Evolutionary conservation across 1,140 invertebrate species (phyloP).

Genomic region (Piezodorus guildinii): DNA sequence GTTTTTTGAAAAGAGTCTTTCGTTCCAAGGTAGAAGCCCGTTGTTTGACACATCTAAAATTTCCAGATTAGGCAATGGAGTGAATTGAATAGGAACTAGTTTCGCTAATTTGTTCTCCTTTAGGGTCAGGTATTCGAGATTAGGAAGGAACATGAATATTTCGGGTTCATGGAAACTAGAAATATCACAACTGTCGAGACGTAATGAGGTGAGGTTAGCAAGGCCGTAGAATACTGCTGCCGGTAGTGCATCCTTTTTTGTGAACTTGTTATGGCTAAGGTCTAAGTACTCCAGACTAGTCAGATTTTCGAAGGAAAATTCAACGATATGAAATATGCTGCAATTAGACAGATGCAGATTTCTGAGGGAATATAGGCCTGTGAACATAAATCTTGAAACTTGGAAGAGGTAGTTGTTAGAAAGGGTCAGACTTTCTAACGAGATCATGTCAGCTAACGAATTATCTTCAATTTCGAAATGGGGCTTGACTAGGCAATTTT

Average conservation of each 20-base stretch:
- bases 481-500: neutral
- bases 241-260: neutral
- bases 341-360: neutral
- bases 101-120: neutral
- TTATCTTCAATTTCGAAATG: neutral
- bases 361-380: neutral
- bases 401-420: neutral
- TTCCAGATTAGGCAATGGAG: neutral
- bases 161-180: neutral
- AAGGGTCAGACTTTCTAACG: neutral
- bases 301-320: neutral
- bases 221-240: neutral
- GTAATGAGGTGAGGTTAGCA: neutral
- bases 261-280: neutral
- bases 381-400: neutral
- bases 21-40: slow-evolving; percentile 5
- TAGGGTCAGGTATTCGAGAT: neutral
- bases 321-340: neutral
- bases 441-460: neutral
- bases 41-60: slow-evolving; percentile 14
- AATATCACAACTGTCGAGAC: neutral
- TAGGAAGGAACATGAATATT: neutral
- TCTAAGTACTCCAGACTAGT: neutral
- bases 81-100: neutral
- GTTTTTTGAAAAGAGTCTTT: slow-evolving; percentile 3